Evolutionary conservation across 2,888 invertebrate genomes (phyloP).

Genomic region (Acrocyrtus sp.): DNA sequence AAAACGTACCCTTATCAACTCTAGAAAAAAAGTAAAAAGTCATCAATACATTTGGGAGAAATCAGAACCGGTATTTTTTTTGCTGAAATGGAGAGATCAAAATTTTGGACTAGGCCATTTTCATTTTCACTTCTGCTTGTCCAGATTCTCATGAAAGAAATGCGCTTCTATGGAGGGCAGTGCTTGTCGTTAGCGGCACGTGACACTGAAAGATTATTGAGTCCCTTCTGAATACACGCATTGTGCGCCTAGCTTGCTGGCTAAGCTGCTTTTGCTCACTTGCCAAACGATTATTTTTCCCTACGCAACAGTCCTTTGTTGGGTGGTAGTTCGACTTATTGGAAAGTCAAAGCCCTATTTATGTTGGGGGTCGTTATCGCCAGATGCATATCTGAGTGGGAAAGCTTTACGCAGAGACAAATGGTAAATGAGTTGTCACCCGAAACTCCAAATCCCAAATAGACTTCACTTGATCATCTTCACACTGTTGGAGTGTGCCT

Average conservation of each 20-base stretch:
- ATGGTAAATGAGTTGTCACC: conserved; percentile 40
- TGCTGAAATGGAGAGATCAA: neutral
- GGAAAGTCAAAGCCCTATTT: conserved; percentile 14
- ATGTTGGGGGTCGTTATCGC: conserved; percentile 22
- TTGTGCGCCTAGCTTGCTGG: neutral
- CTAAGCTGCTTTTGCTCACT: conserved; percentile 6
- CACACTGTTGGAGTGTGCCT: neutral
- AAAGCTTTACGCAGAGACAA: conserved; percentile 1
- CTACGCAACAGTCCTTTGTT: neutral
- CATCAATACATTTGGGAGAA: neutral
- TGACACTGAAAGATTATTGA: conserved; percentile 42
- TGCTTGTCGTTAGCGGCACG: conserved; percentile 17
- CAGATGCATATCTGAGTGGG: conserved; percentile 11
- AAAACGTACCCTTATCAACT: no score
- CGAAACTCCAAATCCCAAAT: conserved; percentile 16
- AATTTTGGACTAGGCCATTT: neutral
- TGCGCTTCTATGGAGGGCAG: conserved; percentile 7
- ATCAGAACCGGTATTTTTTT: neutral
- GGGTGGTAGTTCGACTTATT: neutral
- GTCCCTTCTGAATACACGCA: neutral
- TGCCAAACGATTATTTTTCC: conserved; percentile 22
- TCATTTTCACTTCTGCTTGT: neutral
- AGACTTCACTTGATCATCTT: conserved; percentile 2
- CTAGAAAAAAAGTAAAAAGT: no score
- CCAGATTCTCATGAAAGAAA: conserved; percentile 13